Base-by-base conservation (phyloP, 2,113 vertebrate species). In the Hydropotes inermis region DNA sequence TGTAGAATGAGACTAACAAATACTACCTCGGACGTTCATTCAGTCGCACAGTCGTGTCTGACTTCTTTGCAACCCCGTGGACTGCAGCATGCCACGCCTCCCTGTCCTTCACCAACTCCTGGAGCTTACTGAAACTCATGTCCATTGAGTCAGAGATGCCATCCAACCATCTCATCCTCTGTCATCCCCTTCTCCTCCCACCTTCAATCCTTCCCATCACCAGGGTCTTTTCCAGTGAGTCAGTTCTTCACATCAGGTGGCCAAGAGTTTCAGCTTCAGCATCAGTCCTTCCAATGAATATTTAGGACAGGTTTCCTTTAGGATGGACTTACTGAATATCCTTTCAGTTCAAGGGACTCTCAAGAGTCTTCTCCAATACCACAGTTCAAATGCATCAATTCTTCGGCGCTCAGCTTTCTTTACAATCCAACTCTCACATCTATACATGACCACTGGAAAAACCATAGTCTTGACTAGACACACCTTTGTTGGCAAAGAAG, bases 41-140 rank as follows among this genome's bases (percentile, higher is more conserved):
- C 5, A 23, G n/a, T 12, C 0, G 0, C n/a, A 70, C 5, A 36
- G 36, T 70, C 1, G 0, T 70, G n/a, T 70, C 67, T 21, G 21
- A 12, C 10, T 70, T 70, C n/a, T 70, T 36, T 70, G n/a, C 0
- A 0, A 23, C 67, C n/a, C n/a, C n/a, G 12, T 39, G 67, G 10
- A 23, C 19, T 70, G n/a, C 19, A 70, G n/a, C n/a, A 39, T 19
- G 10, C 19, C 10, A 23, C 5, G n/a, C 19, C 12, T 70, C 67
- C n/a, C 10, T 39, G 67, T 12, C 19, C 5, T 39, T 10, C n/a
- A 39, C 67, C n/a, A 39, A 70, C n/a, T 70, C n/a, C 19, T 23
- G 5, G n/a, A 39, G 21, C 67, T 70, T 70, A 39, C 67, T 39
- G 19, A 39, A 70, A 70, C 10, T 39, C 67, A 39, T 12, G n/a